Evolutionary conservation across 2,113 vertebrate species (phyloP).

Genomic region (Columba livia): DNA sequence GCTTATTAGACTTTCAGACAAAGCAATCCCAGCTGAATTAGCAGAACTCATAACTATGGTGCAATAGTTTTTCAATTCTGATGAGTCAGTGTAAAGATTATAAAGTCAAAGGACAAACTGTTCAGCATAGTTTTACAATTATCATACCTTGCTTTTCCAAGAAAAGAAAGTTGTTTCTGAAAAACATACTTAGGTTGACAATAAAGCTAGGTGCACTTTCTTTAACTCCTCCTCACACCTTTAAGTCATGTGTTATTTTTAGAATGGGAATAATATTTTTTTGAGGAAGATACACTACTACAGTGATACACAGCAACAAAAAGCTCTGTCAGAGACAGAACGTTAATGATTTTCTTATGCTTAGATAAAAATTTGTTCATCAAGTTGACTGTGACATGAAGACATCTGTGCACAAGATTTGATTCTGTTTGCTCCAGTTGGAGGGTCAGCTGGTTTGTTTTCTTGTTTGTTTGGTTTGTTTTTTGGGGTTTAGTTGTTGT

Average conservation of each 20-base stretch:
- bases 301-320: background rate
- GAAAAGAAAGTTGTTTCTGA: background rate
- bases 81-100: background rate
- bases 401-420: background rate
- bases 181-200: background rate
- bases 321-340: background rate
- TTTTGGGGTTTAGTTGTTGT: no score
- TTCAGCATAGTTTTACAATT: background rate
- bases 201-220: background rate
- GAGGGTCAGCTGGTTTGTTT: background rate
- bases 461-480: no score
- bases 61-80: background rate
- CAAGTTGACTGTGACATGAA: background rate
- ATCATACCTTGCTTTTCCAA: background rate
- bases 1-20: background rate
- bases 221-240: background rate
- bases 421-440: background rate
- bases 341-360: background rate
- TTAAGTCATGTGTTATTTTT: background rate
- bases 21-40: background rate
- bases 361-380: background rate
- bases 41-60: background rate
- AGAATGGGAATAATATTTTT: background rate
- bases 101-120: conserved; percentile 25
- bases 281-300: background rate